These are phyloP conservation scores for Psophia crepitans DNA, from an alignment of 2,113 vertebrate species.

Conservation along the genomic window DNA sequence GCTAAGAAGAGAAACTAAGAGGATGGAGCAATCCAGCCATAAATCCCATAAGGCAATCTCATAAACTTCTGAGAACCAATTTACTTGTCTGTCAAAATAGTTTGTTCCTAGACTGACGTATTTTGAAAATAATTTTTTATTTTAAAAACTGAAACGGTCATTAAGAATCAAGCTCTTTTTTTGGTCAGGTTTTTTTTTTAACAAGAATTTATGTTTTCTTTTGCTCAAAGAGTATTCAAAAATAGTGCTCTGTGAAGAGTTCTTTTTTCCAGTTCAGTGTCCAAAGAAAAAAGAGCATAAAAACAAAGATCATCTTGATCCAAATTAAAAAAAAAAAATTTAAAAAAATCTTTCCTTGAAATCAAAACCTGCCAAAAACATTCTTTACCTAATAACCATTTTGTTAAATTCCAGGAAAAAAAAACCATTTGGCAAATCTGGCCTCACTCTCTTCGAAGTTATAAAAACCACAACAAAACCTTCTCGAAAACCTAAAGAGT, in stretches of 20 bases:
- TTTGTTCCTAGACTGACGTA: not conserved
- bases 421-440: not conserved
- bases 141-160: not conserved
- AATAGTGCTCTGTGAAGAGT: not conserved
- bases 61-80: not conserved
- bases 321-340: not conserved
- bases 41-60: not conserved
- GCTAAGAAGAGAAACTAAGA: not conserved
- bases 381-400: constrained; percentile 14
- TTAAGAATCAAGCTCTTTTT: not conserved
- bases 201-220: fast-evolving
- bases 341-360: not conserved
- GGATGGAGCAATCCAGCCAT: not conserved
- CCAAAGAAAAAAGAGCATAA: not conserved
- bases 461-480: not conserved
- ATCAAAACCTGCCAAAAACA: not conserved
- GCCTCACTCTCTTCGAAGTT: not conserved
- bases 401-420: constrained; percentile 29
- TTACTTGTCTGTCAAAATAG: not conserved
- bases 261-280: not conserved
- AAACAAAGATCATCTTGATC: not conserved
- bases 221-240: not conserved
- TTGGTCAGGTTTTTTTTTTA: not conserved
- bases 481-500: not conserved
- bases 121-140: not conserved